Base-by-base conservation (phyloP, 1,140 invertebrate species). In the Zaprionus ghesquierei region DNA sequence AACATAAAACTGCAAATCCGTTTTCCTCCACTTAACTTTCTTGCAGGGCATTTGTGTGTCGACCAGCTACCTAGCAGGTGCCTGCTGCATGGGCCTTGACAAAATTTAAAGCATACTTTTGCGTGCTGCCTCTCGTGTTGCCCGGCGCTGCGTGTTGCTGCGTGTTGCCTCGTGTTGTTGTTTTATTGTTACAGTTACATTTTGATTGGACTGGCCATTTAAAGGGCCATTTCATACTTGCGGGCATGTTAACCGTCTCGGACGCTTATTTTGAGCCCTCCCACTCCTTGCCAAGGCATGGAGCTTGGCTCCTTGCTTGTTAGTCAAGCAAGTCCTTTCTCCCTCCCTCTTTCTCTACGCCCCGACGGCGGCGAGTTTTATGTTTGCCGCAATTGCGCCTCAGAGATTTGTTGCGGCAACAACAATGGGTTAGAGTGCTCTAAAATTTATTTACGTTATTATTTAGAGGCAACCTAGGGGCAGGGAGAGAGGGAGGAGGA, bases 341-440 rank as follows among this genome's bases (percentile, higher is more conserved):
- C 13, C 8, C 10, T 5, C 13, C 8, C 5, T 1, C 10, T 1
- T 13, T 23, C 22, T n/a, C n/a, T 35, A 35, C 68, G 35, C 49
- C 69, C 46, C 49, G 41, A 20, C 61, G 70, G 29, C 51, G 44
- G 50, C 61, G 69, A 64, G 70, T 71, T 86, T 81, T 72, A 81
- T 77, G 77, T 70, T 85, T 85, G 81, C 75, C 81, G 58, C 81
- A 86, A 86, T 86, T 86, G 82, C 78, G 81, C 82, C 81, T 78
- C 70, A 50, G 81, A 86, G 81, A 86, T 81, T 86, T 86, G 69
- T 60, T 33, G 51, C 10, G 20, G 56, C 70, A 62, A 53, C 63
- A 65, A 53, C 62, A 55, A 55, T 44, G 3, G 1, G 12, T 6
- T 12, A 35, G 23, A 35, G 60, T 66, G 44, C 59, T 82, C 77